phyloP scores from a whole-genome alignment of 2,797 vertebrate species.

The Vultur gryphus region DNA sequence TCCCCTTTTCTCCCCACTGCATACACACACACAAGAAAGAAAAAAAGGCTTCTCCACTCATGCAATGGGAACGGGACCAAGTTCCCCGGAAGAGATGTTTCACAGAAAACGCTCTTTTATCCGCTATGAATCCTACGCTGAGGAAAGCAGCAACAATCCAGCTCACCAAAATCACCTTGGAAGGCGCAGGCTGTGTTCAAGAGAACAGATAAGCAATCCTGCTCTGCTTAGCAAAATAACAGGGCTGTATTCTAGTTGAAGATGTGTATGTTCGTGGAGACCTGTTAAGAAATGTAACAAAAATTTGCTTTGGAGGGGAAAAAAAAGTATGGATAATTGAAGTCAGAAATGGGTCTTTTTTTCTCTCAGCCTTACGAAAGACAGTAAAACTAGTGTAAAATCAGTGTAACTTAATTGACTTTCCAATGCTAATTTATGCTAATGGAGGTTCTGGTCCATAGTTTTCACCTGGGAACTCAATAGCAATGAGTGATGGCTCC shows the following conservation, averaged over 20 bases:
- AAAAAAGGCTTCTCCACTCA: background rate
- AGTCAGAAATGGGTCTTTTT: background rate
- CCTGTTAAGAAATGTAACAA: background rate
- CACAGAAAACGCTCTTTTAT: background rate
- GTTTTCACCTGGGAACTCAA: constrained; percentile 67
- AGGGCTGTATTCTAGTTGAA: background rate
- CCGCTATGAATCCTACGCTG: rapidly evolving
- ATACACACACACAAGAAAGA: background rate
- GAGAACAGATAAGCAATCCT: background rate
- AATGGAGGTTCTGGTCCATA: constrained; percentile 60
- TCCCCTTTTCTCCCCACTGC: background rate
- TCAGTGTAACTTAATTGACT: constrained; percentile 64
- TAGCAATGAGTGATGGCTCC: constrained; percentile 57
- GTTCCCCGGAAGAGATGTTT: background rate
- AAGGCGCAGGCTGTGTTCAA: background rate
- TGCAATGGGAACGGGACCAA: background rate
- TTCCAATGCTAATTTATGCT: constrained; percentile 64
- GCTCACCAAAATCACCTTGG: background rate
- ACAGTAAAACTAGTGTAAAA: constrained; percentile 58
- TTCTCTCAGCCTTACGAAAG: background rate
- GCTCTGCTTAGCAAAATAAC: background rate
- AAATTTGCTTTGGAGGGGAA: background rate
- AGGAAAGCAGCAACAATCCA: background rate
- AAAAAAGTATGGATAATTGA: background rate
- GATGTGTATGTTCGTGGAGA: background rate